Base-by-base conservation (phyloP, 2,888 invertebrate genomes). In the Xanthia togata region DNA sequence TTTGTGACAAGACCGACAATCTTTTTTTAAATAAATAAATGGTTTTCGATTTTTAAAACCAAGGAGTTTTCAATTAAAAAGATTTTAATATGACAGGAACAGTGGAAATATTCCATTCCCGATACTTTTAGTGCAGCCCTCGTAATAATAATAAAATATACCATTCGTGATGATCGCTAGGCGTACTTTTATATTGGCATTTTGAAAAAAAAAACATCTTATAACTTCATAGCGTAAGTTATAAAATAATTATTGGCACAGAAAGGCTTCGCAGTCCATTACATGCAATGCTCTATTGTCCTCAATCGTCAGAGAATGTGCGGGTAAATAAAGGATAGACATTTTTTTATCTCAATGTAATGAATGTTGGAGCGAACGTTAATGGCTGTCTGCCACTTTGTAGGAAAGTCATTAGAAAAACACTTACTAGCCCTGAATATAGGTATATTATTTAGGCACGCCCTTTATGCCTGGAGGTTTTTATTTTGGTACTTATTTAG, bases 291-390 rank as follows among this genome's bases (percentile, higher is more conserved):
- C 35, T 72, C 59, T 26, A 81, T 67, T 72, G 55, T 81, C 81
- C 78, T 82, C 77, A 82, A 81, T 81, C 44, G 78, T 64, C 59
- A 77, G 20, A 63, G 77, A 77, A 73, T 70, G 55, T 65, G 60
- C 26, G 65, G 35, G 57, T 60, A 70, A 57, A 81, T 76, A 60
- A 81, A 63, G n/a, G 35, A 47, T 41, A 76, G 55, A 65, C 14
- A 50, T 75, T 60, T 79, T 77, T 75, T 60, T 4, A 70, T 65
- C 11, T 60, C 57, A 74, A 74, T 68, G 75, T 81, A 75, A 63
- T 74, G 44, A 64, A 47, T 60, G 44, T 38, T 67, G 47, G 23
- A 57, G 35, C 53, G 64, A 14, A 14, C 44, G 26, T 44, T 50
- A 78, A 44, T 72, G 73, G 14, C 50, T 50, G 35, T 41, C 50